These are phyloP conservation scores for Hemicordylus capensis DNA, from an alignment of 2,113 vertebrate genomes.

Conservation along the genomic window DNA sequence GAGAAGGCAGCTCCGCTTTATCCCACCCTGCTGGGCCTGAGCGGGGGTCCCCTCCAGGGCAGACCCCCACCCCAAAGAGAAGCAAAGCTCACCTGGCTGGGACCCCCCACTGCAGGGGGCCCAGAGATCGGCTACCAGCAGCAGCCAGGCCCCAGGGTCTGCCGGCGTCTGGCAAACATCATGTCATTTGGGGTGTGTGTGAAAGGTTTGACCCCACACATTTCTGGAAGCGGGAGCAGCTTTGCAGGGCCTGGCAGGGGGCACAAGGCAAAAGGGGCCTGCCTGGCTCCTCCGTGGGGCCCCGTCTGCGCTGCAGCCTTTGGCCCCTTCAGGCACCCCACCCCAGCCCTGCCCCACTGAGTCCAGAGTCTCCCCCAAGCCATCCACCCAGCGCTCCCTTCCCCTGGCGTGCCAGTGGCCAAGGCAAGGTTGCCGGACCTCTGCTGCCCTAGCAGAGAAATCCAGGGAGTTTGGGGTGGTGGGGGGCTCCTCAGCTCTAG, in stretches of 20 bases:
- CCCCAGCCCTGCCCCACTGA: too few species aligned
- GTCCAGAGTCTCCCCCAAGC: too few species aligned
- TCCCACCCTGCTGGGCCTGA: too few species aligned
- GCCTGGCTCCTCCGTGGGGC: too few species aligned
- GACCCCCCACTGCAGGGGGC: not conserved
- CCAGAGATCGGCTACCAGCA: not conserved
- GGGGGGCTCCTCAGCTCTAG: not conserved
- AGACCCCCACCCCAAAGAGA: not conserved
- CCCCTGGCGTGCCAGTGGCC: too few species aligned
- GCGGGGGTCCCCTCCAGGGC: not conserved
- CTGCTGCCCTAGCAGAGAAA: not conserved
- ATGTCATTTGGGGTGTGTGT: not conserved
- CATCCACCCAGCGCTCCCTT: too few species aligned
- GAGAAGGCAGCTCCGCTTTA: too few species aligned
- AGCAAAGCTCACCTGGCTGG: not conserved
- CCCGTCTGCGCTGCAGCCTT: too few species aligned
- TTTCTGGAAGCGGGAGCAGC: not conserved
- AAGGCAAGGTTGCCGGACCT: too few species aligned
- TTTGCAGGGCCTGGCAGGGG: not conserved
- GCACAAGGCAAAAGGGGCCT: too few species aligned
- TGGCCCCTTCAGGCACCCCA: too few species aligned
- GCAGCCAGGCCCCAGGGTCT: too few species aligned
- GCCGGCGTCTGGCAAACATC: not conserved
- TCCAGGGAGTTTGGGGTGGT: not conserved
- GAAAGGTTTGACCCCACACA: not conserved